Evolutionary conservation across 2,888 invertebrate genomes (phyloP).

Genomic region (Kuschelorhynchus macadamiae): DNA sequence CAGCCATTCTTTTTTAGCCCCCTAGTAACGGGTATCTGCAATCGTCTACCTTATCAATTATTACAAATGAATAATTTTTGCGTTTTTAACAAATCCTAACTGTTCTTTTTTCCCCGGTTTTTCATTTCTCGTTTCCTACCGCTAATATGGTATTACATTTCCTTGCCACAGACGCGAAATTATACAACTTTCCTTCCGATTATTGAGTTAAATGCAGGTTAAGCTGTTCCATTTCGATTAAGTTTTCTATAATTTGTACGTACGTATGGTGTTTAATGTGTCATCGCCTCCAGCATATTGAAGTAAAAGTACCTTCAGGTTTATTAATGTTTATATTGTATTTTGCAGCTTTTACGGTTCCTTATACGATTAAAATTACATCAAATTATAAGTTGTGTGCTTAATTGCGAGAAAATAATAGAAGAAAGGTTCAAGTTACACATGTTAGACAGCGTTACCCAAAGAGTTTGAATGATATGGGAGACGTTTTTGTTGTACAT

Average conservation of each 20-base stretch:
- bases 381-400: too few relatives aligned
- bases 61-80: background rate
- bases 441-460: too few relatives aligned
- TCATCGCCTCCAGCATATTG: slow-evolving; percentile 1
- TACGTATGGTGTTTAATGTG: slow-evolving; percentile 6
- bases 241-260: slow-evolving; percentile 26
- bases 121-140: slow-evolving; percentile 13
- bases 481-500: too few relatives aligned
- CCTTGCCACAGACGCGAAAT: slow-evolving; percentile 18
- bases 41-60: too few relatives aligned
- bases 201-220: slow-evolving; percentile 17
- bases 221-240: slow-evolving; percentile 20
- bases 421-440: too few relatives aligned
- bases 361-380: too few relatives aligned
- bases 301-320: slow-evolving; percentile 14
- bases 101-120: slow-evolving; percentile 5
- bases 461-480: too few relatives aligned
- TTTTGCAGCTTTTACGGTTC: slow-evolving; percentile 3
- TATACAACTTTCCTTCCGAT: slow-evolving; percentile 21
- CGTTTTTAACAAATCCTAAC: slow-evolving; percentile 15
- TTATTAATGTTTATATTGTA: slow-evolving; percentile 16
- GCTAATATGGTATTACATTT: slow-evolving; percentile 20
- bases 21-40: too few relatives aligned
- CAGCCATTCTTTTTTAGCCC: too few relatives aligned
- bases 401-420: too few relatives aligned